Conservation (phyloP, 2,797 vertebrate genomes). For the Salarias fasciatus region DNA sequence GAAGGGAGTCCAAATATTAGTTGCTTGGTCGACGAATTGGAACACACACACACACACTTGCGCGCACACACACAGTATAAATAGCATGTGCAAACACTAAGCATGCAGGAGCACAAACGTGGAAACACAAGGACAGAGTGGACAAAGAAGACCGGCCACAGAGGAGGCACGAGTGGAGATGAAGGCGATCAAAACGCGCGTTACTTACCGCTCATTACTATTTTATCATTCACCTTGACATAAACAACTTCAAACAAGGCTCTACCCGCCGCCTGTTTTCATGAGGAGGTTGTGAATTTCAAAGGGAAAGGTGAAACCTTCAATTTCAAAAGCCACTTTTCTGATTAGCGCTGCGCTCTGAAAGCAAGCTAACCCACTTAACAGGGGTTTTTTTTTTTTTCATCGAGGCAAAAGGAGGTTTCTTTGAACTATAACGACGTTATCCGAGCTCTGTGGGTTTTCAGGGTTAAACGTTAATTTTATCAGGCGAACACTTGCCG, state of each 20-base stretch:
- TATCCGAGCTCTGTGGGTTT: conserved; percentile 7
- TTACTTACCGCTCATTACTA: conserved; percentile 59
- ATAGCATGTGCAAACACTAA: conserved; percentile 22
- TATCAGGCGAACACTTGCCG: conserved; percentile 2
- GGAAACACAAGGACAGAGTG: conserved; percentile 42
- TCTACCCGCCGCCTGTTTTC: not conserved
- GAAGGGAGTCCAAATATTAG: conserved; percentile 1
- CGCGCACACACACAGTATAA: conserved; percentile 16
- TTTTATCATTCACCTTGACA: conserved; percentile 3
- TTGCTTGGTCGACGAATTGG: conserved; percentile 6
- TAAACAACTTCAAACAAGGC: conserved; percentile 5
- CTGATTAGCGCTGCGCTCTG: not conserved
- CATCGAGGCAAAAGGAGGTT: not conserved
- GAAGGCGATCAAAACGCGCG: conserved; percentile 33
- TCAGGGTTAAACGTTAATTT: conserved; percentile 32
- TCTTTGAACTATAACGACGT: not conserved
- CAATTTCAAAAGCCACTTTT: not conserved
- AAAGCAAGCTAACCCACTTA: not conserved
- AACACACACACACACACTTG: conserved; percentile 29
- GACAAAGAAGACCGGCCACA: conserved; percentile 18
- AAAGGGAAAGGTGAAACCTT: not conserved
- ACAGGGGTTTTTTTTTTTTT: not conserved
- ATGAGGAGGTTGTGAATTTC: not conserved
- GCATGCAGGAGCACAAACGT: conserved; percentile 53
- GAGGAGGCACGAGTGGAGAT: conserved; percentile 48